Evolutionary conservation across 2,888 invertebrate species (phyloP).

Genomic region (Saturnia japonica): DNA sequence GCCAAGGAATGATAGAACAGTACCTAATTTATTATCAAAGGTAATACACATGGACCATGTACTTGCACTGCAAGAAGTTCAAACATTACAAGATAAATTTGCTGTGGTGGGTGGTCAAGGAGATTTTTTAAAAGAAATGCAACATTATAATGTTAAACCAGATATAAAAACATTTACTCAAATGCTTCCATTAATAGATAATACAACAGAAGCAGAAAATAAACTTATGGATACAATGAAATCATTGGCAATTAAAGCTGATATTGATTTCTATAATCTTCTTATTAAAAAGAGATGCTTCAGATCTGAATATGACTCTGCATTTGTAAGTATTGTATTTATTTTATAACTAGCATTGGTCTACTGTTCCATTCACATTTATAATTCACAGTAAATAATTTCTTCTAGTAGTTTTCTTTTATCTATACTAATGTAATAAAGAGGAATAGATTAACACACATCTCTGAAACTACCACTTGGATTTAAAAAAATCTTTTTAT

Average conservation of each 20-base stretch:
- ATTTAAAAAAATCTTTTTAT: too few relatives aligned
- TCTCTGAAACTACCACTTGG: too few relatives aligned
- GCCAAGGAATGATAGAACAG: slow-evolving; percentile 42
- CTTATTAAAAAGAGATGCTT: slow-evolving; percentile 91
- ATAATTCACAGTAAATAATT: too few relatives aligned
- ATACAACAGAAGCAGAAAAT: slow-evolving; percentile 85
- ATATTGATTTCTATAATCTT: slow-evolving; percentile 93
- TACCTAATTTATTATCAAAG: slow-evolving; percentile 86
- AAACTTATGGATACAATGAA: slow-evolving; percentile 85
- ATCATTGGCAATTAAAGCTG: slow-evolving; percentile 82
- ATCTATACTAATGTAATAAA: too few relatives aligned
- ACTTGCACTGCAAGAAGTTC: slow-evolving; percentile 81
- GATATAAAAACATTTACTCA: slow-evolving; percentile 90
- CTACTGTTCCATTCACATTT: too few relatives aligned
- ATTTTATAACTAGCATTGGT: background rate
- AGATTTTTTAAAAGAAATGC: slow-evolving; percentile 90
- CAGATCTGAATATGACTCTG: slow-evolving; percentile 85
- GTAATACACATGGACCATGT: slow-evolving; percentile 84
- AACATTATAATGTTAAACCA: slow-evolving; percentile 84
- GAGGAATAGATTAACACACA: too few relatives aligned
- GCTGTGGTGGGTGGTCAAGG: slow-evolving; percentile 89
- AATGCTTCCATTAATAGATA: slow-evolving; percentile 87
- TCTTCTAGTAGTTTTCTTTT: too few relatives aligned
- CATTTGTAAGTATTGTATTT: slow-evolving; percentile 82
- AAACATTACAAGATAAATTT: slow-evolving; percentile 84